Evolutionary conservation across 2,113 vertebrate genomes (phyloP).

Genomic region (Paramormyrops kingsleyae): DNA sequence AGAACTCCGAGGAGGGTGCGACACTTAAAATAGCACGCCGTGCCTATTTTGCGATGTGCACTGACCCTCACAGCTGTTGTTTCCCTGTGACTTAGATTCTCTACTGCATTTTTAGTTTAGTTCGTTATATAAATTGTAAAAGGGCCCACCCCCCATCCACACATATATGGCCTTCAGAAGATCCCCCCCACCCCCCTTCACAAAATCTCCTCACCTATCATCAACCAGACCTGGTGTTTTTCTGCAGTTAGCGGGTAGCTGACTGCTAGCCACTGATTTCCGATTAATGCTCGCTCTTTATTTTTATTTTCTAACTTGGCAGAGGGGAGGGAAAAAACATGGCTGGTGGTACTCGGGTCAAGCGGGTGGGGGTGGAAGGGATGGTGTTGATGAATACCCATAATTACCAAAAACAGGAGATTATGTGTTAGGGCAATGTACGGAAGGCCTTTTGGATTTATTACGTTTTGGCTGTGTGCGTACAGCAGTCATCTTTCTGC

Average conservation of each 20-base stretch:
- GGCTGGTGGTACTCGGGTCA: neutral
- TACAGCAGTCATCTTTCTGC: slow-evolving; percentile 43
- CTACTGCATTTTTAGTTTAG: slow-evolving; percentile 75
- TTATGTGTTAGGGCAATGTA: slow-evolving; percentile 65
- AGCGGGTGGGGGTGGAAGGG: slow-evolving; percentile 37
- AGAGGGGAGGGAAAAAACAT: neutral
- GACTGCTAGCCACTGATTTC: slow-evolving; percentile 64
- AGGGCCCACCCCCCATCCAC: slow-evolving; percentile 67
- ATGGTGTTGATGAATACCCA: slow-evolving; percentile 62
- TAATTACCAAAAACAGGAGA: slow-evolving; percentile 73
- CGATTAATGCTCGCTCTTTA: neutral
- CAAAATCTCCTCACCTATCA: slow-evolving; percentile 51
- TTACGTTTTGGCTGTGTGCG: slow-evolving; percentile 68
- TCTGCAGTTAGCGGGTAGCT: slow-evolving; percentile 67
- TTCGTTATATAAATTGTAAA: slow-evolving; percentile 72
- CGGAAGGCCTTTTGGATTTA: slow-evolving; percentile 70
- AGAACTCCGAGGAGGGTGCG: slow-evolving; percentile 73
- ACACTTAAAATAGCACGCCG: slow-evolving; percentile 75
- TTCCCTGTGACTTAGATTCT: slow-evolving; percentile 71
- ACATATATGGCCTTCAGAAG: neutral
- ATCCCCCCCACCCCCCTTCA: slow-evolving; percentile 26
- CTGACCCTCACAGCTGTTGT: slow-evolving; percentile 70
- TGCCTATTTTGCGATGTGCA: slow-evolving; percentile 64
- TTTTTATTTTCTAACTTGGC: neutral
- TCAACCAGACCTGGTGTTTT: slow-evolving; percentile 70